These are phyloP conservation scores for Trisateles emortualis DNA, from an alignment of 2,888 invertebrate genomes.

Conservation along the genomic window DNA sequence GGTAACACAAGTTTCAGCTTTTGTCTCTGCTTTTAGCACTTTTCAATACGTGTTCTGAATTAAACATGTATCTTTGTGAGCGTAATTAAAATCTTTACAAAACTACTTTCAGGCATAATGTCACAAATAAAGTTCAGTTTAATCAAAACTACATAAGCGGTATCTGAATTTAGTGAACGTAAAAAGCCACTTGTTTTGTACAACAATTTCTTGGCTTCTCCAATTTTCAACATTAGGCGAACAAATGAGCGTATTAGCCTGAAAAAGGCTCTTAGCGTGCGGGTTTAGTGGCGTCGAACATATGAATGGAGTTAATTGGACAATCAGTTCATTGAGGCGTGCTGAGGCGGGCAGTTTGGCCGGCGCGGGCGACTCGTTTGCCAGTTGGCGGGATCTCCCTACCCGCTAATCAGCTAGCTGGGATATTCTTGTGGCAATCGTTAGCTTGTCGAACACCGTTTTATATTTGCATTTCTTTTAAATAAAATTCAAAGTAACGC, in stretches of 20 bases:
- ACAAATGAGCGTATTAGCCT: constrained; percentile 66
- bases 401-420: constrained; percentile 70
- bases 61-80: constrained; percentile 24
- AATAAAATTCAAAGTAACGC: constrained; percentile 13
- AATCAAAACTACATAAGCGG: background rate
- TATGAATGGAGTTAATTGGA: constrained; percentile 84
- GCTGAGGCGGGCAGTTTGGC: constrained; percentile 76
- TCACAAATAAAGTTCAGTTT: background rate
- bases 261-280: constrained; percentile 66
- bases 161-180: constrained; percentile 11
- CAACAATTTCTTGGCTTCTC: constrained; percentile 33
- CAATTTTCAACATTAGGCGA: constrained; percentile 56
- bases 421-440: constrained; percentile 56
- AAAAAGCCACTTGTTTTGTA: constrained; percentile 22
- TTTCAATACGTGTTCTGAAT: constrained; percentile 43
- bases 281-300: constrained; percentile 63
- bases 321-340: constrained; percentile 78
- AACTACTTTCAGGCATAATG: background rate
- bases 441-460: constrained; percentile 37
- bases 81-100: constrained; percentile 29
- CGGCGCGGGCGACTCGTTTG: constrained; percentile 62
- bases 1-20: constrained; percentile 49
- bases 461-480: constrained; percentile 28
- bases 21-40: constrained; percentile 41
- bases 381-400: constrained; percentile 74